Conservation (phyloP, 1,140 invertebrate genomes). For the Cydia splendana region DNA sequence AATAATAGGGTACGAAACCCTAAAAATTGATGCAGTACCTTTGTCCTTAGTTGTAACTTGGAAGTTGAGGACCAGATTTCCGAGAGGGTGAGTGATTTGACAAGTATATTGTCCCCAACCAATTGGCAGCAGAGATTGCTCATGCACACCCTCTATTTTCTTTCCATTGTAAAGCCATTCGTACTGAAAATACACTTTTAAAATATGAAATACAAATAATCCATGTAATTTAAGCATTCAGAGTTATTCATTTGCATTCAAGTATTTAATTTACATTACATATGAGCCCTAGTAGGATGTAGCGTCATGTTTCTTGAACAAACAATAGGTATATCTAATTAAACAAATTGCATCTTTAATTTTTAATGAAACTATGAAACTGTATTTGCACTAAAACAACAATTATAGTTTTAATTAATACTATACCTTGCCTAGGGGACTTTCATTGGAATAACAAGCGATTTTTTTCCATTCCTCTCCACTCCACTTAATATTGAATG, state of each 20-base stretch:
- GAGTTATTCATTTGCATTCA: no score
- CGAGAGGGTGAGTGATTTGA: neutral
- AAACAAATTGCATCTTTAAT: no score
- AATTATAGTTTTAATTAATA: neutral
- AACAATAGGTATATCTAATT: no score
- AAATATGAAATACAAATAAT: neutral
- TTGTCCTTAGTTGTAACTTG: neutral
- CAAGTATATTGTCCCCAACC: conserved; percentile 19
- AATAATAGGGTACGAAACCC: no score
- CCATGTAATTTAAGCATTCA: no score
- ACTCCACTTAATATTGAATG: neutral
- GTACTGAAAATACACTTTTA: neutral
- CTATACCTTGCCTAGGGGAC: neutral
- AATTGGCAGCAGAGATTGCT: neutral
- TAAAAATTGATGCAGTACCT: neutral
- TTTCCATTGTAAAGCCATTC: neutral
- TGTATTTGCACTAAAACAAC: no score
- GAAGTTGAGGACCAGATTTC: neutral
- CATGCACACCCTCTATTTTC: neutral
- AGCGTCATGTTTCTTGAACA: no score
- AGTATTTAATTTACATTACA: no score
- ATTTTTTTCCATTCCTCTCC: neutral
- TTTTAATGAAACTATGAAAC: no score
- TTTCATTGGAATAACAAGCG: neutral
- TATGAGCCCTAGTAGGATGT: no score